Evolutionary conservation across 1,140 invertebrate species (phyloP).

Genomic region (Heliconius congener): DNA sequence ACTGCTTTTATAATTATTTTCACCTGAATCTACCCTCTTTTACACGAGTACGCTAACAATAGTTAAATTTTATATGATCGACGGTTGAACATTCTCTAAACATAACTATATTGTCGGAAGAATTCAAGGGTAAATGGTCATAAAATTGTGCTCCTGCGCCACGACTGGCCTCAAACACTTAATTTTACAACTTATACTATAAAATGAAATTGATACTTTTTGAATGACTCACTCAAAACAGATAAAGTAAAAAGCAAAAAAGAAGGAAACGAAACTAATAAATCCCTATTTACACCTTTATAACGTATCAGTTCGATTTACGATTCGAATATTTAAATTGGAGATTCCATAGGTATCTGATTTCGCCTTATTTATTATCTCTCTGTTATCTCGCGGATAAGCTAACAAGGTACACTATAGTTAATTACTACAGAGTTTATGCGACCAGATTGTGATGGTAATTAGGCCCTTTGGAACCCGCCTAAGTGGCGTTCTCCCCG

Average conservation of each 20-base stretch:
- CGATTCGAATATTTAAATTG: constrained; percentile 45
- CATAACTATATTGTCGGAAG: no score
- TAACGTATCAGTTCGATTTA: constrained; percentile 31
- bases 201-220: not conserved
- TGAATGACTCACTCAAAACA: not conserved
- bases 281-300: constrained; percentile 33
- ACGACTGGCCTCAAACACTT: no score
- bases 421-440: constrained; percentile 77
- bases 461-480: constrained; percentile 55
- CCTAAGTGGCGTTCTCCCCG: constrained; percentile 68
- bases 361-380: constrained; percentile 72
- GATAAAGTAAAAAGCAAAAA: constrained; percentile 10
- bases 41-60: no score
- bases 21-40: no score
- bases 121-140: no score
- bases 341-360: constrained; percentile 59
- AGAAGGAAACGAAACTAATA: constrained; percentile 15
- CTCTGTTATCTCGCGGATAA: constrained; percentile 63
- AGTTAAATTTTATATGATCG: no score
- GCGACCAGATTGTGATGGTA: constrained; percentile 74
- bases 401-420: constrained; percentile 57
- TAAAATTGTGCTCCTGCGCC: no score
- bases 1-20: no score
- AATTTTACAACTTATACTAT: no score
- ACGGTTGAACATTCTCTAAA: no score